Conservation (phyloP, 1,140 invertebrate genomes). For the Cardiocondyla obscurior region DNA sequence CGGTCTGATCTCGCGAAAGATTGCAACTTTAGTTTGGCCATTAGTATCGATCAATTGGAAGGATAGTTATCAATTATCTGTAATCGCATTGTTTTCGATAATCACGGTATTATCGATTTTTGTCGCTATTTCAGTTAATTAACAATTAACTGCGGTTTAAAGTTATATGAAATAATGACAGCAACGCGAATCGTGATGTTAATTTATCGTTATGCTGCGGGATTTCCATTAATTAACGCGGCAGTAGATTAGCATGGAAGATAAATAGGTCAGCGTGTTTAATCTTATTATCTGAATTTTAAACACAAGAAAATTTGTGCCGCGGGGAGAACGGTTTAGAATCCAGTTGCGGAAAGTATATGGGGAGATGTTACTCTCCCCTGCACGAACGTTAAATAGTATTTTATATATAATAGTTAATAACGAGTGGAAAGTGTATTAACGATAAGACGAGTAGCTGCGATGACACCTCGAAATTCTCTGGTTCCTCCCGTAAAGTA, state of each 20-base stretch:
- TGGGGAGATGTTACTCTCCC: neutral
- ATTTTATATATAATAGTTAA: neutral
- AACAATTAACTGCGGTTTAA: neutral
- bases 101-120: neutral
- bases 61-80: conserved; percentile 9
- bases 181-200: neutral
- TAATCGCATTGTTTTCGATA: conserved; percentile 4
- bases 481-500: conserved; percentile 10
- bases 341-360: neutral
- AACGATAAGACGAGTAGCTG: neutral
- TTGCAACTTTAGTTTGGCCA: neutral
- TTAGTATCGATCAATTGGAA: conserved; percentile 16
- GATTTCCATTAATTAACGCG: neutral
- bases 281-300: neutral
- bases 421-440: neutral
- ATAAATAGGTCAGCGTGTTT: neutral
- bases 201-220: neutral
- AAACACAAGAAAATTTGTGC: neutral
- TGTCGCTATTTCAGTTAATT: conserved; percentile 5
- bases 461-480: conserved; percentile 47
- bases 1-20: conserved; percentile 59
- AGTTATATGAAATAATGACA: neutral
- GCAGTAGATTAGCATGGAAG: neutral
- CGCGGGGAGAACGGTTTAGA: neutral
- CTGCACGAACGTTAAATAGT: neutral